Base-by-base conservation (phyloP, 1,140 invertebrate species). In the Alviniconcha marisindica region DNA sequence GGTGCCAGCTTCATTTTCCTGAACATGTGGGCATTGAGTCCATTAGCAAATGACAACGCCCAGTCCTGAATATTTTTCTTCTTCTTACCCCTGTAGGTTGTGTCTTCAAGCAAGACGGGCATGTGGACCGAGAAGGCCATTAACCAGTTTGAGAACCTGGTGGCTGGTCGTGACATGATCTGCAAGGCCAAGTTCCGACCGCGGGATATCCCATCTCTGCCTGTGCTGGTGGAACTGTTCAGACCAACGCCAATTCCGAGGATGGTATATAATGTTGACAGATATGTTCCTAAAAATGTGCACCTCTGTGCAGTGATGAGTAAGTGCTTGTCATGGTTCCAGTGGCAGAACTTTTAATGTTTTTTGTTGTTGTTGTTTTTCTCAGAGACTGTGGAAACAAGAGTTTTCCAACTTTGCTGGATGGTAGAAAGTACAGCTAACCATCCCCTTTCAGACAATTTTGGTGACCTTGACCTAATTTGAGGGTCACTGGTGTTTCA, bases 41-140 rank as follows among this genome's bases (percentile, higher is more conserved):
- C n/a, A n/a, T n/a, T n/a, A n/a, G n/a, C n/a, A n/a, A n/a, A n/a
- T n/a, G n/a, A n/a, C n/a, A n/a, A n/a, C n/a, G n/a, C n/a, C n/a
- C n/a, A n/a, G n/a, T n/a, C n/a, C n/a, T n/a, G n/a, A n/a, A n/a
- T n/a, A n/a, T n/a, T n/a, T n/a, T n/a, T n/a, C n/a, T n/a, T n/a
- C n/a, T n/a, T n/a, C n/a, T n/a, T n/a, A n/a, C n/a, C n/a, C n/a
- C n/a, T n/a, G n/a, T 77, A 89, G 88, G 81, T 89, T 21, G 78
- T 77, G n/a, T 86, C 88, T 69, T 74, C 63, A 5, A 85, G 87
- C 51, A 86, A 82, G 31, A 83, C 83, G 36, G 82, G 83, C n/a
- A 38, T 84, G 24, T 89, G 88, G 88, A 85, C 88, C 24, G 85
- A 87, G 77, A 76, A 76, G n/a, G 83, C 85, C 33, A 84, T 87